Evolutionary conservation across 2,113 vertebrate genomes (phyloP), one percentile per base, ranked within the genome.

Genomic region (Abramis brama): DNA sequence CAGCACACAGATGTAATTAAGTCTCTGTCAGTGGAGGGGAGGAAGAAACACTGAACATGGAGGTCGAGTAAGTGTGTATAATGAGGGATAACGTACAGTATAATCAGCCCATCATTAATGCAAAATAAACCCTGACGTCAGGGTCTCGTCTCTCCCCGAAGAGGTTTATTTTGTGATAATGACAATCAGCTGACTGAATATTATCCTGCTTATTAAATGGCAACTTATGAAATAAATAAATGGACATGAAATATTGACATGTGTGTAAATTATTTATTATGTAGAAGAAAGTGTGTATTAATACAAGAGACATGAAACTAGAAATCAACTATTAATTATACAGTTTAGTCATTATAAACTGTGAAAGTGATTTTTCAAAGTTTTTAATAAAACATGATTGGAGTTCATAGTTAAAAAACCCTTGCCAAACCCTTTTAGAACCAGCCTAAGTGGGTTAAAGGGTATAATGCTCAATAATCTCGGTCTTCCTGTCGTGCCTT

Each of bases 1-100:
- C 68, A 21, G 21, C 23, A 70, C 62, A 52, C 64, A 43, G 77
- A 55, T 77, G 68, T 86, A 86, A 88, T 86, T 75, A 86, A 78
- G 11, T 68, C 64, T 68, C 80, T 33, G 68, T 84, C 55, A 83
- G 75, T 57, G 50, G 4, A 21, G 71, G n/a, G 50, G 43, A 5
- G n/a, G 68, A 62, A 50, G 33, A 86, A 76, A 73, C 52, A 57
- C 10, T 17, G 70, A 82, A 47, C 75, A n/a, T 13, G 21, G 39
- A 77, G 70, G 39, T 85, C 36, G 57, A 21, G 47, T 23, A 19
- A n/a, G 39, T 45, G 70, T 73, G 36, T 36, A 2, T 36, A 39
- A 23, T 10, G 33, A 21, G 17, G 62, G 8, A 71, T 71, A 71
- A 23, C 19, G 70, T 43, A n/a, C n/a, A n/a, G n/a, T n/a, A 73